Conservation (phyloP, 2,113 vertebrate species). For the Solea solea region DNA sequence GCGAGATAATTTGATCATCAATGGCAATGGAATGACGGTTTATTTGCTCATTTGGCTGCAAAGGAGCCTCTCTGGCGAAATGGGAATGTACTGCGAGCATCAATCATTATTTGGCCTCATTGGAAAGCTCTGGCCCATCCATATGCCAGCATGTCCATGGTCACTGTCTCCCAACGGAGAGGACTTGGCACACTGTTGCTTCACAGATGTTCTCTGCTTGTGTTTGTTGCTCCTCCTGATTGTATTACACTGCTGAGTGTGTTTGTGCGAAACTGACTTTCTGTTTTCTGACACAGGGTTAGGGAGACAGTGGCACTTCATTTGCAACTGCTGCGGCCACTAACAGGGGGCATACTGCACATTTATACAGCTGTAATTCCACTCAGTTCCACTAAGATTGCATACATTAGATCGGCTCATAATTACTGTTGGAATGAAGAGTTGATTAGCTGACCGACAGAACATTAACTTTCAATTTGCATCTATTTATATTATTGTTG, state of each 20-base stretch:
- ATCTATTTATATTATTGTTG: too few relatives aligned
- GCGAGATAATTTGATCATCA: constrained; percentile 59
- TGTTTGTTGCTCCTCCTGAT: constrained; percentile 54
- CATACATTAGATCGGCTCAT: too few relatives aligned
- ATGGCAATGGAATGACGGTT: constrained; percentile 60
- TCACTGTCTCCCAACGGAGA: constrained; percentile 59
- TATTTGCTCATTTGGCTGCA: constrained; percentile 67
- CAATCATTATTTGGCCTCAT: constrained; percentile 75
- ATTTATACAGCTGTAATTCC: too few relatives aligned
- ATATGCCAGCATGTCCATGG: constrained; percentile 66
- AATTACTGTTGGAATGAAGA: too few relatives aligned
- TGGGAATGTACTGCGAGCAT: constrained; percentile 60
- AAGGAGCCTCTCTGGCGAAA: constrained; percentile 49
- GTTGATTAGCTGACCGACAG: too few relatives aligned
- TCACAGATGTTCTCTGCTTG: constrained; percentile 70
- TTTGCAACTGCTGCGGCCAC: neutral
- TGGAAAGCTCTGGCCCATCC: constrained; percentile 63
- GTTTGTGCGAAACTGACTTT: neutral
- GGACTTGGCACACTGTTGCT: constrained; percentile 55
- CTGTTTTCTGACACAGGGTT: too few relatives aligned
- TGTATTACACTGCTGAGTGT: constrained; percentile 31
- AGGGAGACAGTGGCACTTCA: neutral
- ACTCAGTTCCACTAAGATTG: too few relatives aligned
- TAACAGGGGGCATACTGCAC: neutral
- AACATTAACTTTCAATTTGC: too few relatives aligned